These are phyloP conservation scores for Anoura caudifer DNA, from an alignment of 2,113 vertebrate genomes.

Conservation along the genomic window DNA sequence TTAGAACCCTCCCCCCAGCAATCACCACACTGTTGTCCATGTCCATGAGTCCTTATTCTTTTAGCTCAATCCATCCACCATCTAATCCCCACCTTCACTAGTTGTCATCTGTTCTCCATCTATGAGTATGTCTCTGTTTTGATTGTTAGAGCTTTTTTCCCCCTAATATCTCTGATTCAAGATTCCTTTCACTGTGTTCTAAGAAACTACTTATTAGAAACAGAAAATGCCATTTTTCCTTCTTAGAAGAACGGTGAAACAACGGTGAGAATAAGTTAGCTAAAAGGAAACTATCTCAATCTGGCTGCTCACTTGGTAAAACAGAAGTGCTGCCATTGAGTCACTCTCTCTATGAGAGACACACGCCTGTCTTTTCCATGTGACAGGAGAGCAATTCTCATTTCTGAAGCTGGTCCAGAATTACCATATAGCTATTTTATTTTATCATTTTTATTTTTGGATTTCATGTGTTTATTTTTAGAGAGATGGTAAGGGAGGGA, in stretches of 20 bases:
- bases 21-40: no score
- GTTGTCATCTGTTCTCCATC: no score
- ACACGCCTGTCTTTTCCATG: not conserved
- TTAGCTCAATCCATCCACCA: no score
- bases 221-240: not conserved
- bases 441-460: no score
- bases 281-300: not conserved
- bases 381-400: not conserved
- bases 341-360: not conserved
- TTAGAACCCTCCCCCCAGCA: no score
- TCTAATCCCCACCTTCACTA: no score
- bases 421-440: not conserved
- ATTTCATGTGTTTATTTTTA: no score
- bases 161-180: slow-evolving; percentile 25
- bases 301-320: not conserved
- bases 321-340: fast-evolving
- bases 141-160: not conserved
- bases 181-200: slow-evolving; percentile 51
- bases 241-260: not conserved
- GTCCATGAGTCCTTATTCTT: no score
- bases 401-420: slow-evolving; percentile 6
- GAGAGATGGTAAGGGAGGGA: no score
- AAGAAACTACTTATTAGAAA: slow-evolving; percentile 26
- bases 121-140: no score
- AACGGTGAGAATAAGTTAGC: not conserved